Evolutionary conservation across 1,140 invertebrate species (phyloP).

Genomic region (Parasteatoda tepidariorum): DNA sequence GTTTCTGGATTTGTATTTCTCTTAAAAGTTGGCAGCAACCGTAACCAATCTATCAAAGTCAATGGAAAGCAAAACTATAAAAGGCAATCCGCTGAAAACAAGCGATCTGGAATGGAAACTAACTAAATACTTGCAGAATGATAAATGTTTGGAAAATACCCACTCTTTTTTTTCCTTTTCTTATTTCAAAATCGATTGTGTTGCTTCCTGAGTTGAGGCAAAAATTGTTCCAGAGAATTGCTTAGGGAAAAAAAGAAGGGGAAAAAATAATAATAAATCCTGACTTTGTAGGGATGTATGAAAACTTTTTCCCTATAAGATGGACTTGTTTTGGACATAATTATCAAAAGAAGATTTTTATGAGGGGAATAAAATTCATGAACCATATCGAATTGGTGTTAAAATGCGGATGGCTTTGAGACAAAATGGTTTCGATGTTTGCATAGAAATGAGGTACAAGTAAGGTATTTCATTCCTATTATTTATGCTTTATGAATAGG

Average conservation of each 20-base stretch:
- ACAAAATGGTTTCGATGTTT: constrained; percentile 9
- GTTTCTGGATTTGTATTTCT: too few relatives aligned
- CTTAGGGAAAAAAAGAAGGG: background rate
- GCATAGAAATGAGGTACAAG: constrained; percentile 9
- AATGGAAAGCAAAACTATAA: constrained; percentile 12
- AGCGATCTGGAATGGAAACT: constrained; percentile 34
- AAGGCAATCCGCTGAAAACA: constrained; percentile 34
- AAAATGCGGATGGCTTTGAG: background rate
- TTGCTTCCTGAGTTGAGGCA: background rate
- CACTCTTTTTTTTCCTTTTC: background rate
- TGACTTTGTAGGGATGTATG: background rate
- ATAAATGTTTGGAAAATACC: constrained; percentile 12
- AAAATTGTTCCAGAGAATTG: background rate
- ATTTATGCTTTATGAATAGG: constrained; percentile 6
- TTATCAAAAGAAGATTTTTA: constrained; percentile 48
- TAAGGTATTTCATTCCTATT: background rate
- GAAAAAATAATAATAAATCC: background rate
- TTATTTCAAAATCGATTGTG: background rate
- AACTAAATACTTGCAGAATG: constrained; percentile 39
- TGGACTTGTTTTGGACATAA: constrained; percentile 24
- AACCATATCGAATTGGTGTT: constrained; percentile 27
- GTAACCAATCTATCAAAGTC: constrained; percentile 7
- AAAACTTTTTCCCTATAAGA: background rate
- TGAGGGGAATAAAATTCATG: constrained; percentile 41
- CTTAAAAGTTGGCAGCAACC: too few relatives aligned